A percentile compares a stretch with the other conserved stretches of the same genome.
These are phyloP conservation scores for Lomographa bimaculata DNA, from an alignment of 2,888 invertebrate species.

Conservation along the genomic window DNA sequence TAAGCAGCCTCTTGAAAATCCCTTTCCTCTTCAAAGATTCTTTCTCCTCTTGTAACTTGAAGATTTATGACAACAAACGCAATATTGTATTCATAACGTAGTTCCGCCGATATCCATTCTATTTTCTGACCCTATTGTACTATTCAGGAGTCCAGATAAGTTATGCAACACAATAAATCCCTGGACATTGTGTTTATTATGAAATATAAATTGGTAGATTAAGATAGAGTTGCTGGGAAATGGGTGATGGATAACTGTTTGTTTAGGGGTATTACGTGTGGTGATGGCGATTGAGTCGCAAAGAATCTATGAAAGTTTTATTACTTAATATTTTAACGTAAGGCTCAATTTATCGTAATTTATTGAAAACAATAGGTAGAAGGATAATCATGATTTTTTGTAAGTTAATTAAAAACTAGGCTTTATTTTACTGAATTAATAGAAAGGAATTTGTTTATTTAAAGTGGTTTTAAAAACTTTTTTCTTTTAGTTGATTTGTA, in stretches of 20 bases:
- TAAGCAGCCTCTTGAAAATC: too few species aligned
- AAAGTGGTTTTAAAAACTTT: too few species aligned
- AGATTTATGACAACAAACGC: conserved; percentile 2
- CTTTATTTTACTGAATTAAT: too few species aligned
- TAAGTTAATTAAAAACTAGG: too few species aligned
- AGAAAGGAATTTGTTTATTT: too few species aligned
- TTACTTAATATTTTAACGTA: too few species aligned
- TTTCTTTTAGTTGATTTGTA: too few species aligned
- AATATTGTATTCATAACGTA: conserved; percentile 3
- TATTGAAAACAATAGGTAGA: too few species aligned
- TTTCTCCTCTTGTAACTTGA: conserved; percentile 5
- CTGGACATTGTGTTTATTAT: conserved; percentile 46
- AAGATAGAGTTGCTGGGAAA: conserved; percentile 50
- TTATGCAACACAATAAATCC: conserved; percentile 59
- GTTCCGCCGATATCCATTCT: not conserved
- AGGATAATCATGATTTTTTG: too few species aligned
- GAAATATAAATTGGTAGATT: conserved; percentile 60
- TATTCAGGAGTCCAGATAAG: conserved; percentile 27
- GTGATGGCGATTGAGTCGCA: conserved; percentile 22
- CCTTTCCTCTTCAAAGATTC: too few species aligned
- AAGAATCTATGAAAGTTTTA: too few species aligned
- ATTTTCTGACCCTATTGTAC: conserved; percentile 15
- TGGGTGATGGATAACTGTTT: conserved; percentile 44
- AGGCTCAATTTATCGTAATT: too few species aligned
- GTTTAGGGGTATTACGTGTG: conserved; percentile 35